A percentile compares a stretch with the other conserved stretches of the same genome.
Conservation (phyloP, 2,888 invertebrate species). For the Melanargia galathea region DNA sequence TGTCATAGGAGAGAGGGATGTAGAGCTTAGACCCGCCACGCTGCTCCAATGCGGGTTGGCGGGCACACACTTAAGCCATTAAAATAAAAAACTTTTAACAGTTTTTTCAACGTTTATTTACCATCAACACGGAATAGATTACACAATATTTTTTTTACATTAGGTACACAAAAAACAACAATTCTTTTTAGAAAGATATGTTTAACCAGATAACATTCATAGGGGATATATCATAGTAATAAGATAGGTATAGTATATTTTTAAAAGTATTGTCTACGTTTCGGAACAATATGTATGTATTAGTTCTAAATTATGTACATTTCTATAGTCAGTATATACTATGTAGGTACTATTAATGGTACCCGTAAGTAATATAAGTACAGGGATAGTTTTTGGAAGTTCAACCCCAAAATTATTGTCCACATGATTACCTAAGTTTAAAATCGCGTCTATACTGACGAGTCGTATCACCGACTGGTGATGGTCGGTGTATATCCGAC, state of each 20-base stretch:
- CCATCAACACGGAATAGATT: conserved; percentile 74
- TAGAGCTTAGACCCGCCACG: too few species aligned
- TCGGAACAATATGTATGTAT: conserved; percentile 7
- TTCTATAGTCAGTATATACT: not conserved
- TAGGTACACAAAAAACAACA: conserved; percentile 71
- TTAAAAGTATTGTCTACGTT: conserved; percentile 20
- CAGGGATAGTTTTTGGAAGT: not conserved
- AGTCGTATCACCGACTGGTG: too few species aligned
- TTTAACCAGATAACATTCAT: conserved; percentile 37
- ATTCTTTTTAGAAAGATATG: conserved; percentile 40
- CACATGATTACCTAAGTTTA: not conserved
- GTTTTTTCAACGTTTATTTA: conserved; percentile 70
- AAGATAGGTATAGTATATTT: conserved; percentile 4
- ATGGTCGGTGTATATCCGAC: not conserved
- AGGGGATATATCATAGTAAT: conserved; percentile 16
- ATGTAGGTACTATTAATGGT: too few species aligned
- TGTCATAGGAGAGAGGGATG: too few species aligned
- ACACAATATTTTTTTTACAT: conserved; percentile 55
- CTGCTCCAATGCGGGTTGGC: too few species aligned
- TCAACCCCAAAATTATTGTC: not conserved
- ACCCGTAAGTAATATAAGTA: not conserved
- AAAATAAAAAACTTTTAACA: not conserved
- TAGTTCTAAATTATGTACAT: not conserved
- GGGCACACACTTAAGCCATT: too few species aligned
- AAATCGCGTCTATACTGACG: too few species aligned